phyloP scores from a whole-genome alignment of 1,140 invertebrate genomes.

The Acromyrmex heyeri region DNA sequence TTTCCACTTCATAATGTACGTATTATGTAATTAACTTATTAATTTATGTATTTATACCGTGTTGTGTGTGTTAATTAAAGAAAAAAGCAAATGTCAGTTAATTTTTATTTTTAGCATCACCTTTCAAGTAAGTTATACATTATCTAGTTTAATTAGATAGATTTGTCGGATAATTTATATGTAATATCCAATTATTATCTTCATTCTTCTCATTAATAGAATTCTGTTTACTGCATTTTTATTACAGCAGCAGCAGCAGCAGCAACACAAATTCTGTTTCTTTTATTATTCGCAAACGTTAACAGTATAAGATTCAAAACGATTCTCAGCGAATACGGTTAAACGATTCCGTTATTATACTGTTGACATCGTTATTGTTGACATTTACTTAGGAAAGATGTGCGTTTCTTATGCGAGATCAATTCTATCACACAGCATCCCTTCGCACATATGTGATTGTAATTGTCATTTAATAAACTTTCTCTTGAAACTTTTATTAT shows the following conservation, averaged over 20 bases:
- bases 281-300: not conserved
- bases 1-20: not conserved
- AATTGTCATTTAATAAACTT: not conserved
- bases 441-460: not conserved
- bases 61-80: not conserved
- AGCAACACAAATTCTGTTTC: not conserved
- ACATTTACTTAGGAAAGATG: constrained; percentile 23
- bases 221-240: not conserved
- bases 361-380: constrained; percentile 24
- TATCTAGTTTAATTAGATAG: not conserved
- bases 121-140: not conserved
- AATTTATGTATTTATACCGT: not conserved
- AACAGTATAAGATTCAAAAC: not conserved
- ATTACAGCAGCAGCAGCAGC: not conserved
- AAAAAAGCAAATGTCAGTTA: not conserved
- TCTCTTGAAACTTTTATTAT: not conserved
- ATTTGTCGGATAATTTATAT: not conserved
- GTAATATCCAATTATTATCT: not conserved
- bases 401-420: not conserved
- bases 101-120: not conserved
- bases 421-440: not conserved
- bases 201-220: not conserved
- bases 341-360: constrained; percentile 17
- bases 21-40: not conserved
- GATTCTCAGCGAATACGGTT: constrained; percentile 1